phyloP scores from a whole-genome alignment of 2,113 vertebrate genomes.

The Chamaea fasciata region DNA sequence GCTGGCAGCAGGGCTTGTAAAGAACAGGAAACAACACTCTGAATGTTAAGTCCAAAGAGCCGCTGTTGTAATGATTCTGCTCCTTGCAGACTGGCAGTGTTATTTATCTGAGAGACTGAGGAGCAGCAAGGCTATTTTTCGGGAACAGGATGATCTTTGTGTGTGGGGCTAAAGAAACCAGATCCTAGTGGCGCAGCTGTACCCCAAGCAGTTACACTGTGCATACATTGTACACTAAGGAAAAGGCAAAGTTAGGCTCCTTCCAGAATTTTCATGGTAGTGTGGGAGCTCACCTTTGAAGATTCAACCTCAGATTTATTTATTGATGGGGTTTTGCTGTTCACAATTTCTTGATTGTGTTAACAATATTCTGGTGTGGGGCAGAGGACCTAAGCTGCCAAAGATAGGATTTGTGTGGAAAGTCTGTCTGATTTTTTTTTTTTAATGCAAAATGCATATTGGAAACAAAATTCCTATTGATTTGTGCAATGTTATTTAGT shows the following conservation, averaged over 20 bases:
- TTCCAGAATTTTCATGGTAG: background rate
- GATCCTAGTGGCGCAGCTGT: slow-evolving; percentile 54
- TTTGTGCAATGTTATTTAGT: background rate
- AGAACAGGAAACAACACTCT: slow-evolving; percentile 55
- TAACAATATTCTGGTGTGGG: background rate
- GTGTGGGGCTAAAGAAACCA: slow-evolving; percentile 37
- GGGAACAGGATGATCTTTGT: slow-evolving; percentile 76
- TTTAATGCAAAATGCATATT: background rate
- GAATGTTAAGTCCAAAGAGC: slow-evolving; percentile 56
- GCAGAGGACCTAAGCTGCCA: background rate
- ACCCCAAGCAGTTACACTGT: slow-evolving; percentile 3
- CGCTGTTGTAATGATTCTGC: background rate
- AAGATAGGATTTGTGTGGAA: background rate
- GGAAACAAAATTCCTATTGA: background rate
- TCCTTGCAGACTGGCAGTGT: background rate
- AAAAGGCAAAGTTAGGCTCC: background rate
- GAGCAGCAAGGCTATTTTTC: background rate
- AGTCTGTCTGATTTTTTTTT: background rate
- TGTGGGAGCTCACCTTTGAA: background rate
- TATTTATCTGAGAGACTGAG: slow-evolving; percentile 58
- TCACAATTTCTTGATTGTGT: background rate
- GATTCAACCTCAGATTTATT: background rate
- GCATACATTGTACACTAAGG: slow-evolving; percentile 11
- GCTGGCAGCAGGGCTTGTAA: background rate
- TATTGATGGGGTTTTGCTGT: background rate